Conservation (phyloP, 2,113 vertebrate genomes). For the Ptilorrhoa leucosticta region DNA sequence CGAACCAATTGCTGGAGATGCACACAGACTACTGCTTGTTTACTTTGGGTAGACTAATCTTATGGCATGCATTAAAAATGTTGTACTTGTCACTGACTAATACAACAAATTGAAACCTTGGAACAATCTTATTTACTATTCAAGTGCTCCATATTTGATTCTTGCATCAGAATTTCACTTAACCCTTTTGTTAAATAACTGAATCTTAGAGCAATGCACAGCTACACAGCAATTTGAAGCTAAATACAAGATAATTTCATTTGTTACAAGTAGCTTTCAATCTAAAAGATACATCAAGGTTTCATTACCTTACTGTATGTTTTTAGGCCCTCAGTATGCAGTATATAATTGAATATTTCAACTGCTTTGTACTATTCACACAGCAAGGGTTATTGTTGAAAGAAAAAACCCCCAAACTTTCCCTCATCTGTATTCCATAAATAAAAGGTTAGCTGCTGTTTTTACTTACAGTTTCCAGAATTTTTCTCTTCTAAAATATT, state of each 20-base stretch:
- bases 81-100: conserved; percentile 67
- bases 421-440: conserved; percentile 41
- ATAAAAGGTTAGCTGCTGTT: conserved; percentile 67
- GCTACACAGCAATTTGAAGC: not conserved
- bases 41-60: conserved; percentile 61
- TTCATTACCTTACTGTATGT: not conserved
- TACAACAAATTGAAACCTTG: conserved; percentile 57
- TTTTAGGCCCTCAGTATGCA: not conserved
- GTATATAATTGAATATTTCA: conserved; percentile 20
- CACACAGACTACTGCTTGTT: conserved; percentile 67
- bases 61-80: conserved; percentile 69
- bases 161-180: conserved; percentile 30
- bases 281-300: not conserved
- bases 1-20: conserved; percentile 47
- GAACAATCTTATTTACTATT: conserved; percentile 22
- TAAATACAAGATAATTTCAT: not conserved
- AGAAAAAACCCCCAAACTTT: not conserved
- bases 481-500: conserved; percentile 72
- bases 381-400: not conserved
- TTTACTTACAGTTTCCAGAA: conserved; percentile 83
- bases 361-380: not conserved
- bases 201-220: not conserved
- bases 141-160: not conserved
- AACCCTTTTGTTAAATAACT: not conserved
- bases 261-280: not conserved